Percentiles rank a stretch among this genome's conserved stretches.
phyloP scores from a whole-genome alignment of 2,797 vertebrate genomes.

The Buphagus erythrorhynchus region DNA sequence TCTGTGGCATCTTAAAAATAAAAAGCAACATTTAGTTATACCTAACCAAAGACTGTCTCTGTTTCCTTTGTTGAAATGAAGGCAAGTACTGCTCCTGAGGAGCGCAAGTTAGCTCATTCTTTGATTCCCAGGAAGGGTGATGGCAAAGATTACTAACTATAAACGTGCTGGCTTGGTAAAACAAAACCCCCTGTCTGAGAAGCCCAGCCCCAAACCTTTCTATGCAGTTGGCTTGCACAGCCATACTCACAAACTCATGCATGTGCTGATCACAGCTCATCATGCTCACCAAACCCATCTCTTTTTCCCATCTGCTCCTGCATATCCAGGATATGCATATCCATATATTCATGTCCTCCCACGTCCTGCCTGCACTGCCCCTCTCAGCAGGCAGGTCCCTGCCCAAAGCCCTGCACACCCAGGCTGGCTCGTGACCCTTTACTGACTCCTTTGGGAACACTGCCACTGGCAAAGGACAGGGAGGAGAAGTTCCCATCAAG shows the following conservation, averaged over 20 bases:
- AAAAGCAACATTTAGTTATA: background rate
- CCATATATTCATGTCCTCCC: background rate
- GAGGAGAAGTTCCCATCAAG: background rate
- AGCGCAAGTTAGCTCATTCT: background rate
- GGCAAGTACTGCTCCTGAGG: background rate
- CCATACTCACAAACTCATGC: rapidly evolving
- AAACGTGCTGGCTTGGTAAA: background rate
- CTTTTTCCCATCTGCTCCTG: background rate
- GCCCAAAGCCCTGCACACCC: background rate
- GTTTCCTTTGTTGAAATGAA: background rate
- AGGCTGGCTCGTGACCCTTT: rapidly evolving
- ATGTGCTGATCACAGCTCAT: rapidly evolving
- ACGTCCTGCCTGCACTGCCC: rapidly evolving
- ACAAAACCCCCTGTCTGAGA: background rate
- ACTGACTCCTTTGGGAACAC: background rate
- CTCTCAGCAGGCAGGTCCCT: background rate
- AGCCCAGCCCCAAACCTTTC: background rate
- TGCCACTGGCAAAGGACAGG: background rate
- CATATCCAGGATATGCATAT: background rate
- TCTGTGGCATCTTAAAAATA: constrained; percentile 36
- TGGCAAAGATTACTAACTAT: background rate
- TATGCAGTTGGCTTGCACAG: background rate
- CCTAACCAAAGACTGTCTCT: background rate
- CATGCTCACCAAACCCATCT: background rate
- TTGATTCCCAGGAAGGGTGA: background rate